A percentile compares a stretch with the other conserved stretches of the same genome.
These are phyloP conservation scores for Conus ventricosus DNA, from an alignment of 1,140 invertebrate genomes.

Conservation along the genomic window DNA sequence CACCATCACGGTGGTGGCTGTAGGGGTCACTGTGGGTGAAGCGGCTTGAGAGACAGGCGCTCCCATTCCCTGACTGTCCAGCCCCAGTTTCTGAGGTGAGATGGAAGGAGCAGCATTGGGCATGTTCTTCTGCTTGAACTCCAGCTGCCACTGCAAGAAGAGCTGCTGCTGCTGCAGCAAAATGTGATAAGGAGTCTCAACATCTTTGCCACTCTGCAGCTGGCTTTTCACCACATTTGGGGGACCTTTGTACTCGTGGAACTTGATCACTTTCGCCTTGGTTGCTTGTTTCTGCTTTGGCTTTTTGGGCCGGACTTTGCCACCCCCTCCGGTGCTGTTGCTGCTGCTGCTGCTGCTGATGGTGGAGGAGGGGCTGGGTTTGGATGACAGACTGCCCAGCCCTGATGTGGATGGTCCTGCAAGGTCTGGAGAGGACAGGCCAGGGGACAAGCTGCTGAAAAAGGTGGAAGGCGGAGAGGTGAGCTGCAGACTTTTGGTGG, in stretches of 20 bases:
- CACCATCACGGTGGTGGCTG: slow-evolving; percentile 36
- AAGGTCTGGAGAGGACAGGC: neutral
- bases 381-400: neutral
- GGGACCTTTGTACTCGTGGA: slow-evolving; percentile 98
- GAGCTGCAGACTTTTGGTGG: slow-evolving; percentile 18
- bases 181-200: slow-evolving; percentile 92
- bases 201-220: slow-evolving; percentile 27
- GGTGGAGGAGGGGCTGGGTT: slow-evolving; percentile 1
- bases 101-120: slow-evolving; percentile 32
- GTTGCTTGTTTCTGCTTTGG: slow-evolving; percentile 86
- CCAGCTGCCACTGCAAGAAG: slow-evolving; percentile 90
- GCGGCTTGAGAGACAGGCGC: slow-evolving; percentile 8
- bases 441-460: slow-evolving; percentile 26
- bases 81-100: slow-evolving; percentile 32
- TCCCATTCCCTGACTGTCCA: slow-evolving; percentile 10
- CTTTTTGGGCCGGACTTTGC: slow-evolving; percentile 83
- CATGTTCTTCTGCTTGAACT: slow-evolving; percentile 83
- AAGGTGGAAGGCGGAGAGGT: slow-evolving; percentile 14
- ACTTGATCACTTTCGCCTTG: slow-evolving; percentile 92
- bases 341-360: slow-evolving; percentile 32
- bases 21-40: neutral
- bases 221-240: slow-evolving; percentile 88
- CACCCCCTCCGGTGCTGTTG: slow-evolving; percentile 46
- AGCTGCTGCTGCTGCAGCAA: slow-evolving; percentile 95
- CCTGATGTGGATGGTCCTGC: neutral